phyloP scores from a whole-genome alignment of 2,888 invertebrate genomes.

The Aradus depressus region DNA sequence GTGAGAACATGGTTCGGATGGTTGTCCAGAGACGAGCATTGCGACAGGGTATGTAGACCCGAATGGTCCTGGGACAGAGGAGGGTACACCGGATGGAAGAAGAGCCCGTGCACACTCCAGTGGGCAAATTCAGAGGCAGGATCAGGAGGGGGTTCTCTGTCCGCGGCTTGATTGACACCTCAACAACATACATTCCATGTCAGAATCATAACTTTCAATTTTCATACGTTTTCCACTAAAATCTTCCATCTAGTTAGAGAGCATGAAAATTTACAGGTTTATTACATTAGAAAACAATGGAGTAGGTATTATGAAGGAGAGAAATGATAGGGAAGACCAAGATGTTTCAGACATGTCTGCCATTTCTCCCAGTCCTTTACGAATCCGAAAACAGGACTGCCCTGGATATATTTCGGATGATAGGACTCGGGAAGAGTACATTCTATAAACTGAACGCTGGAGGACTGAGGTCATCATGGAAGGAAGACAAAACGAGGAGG shows the following conservation, averaged over 20 bases:
- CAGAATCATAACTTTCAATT: too few species aligned
- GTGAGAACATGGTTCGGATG: constrained; percentile 33
- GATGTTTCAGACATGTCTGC: too few species aligned
- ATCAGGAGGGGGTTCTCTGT: constrained; percentile 2
- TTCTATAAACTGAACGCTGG: too few species aligned
- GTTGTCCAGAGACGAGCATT: constrained; percentile 34
- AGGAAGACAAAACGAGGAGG: too few species aligned
- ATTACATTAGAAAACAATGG: not conserved
- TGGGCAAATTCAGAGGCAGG: not conserved
- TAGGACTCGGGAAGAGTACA: too few species aligned
- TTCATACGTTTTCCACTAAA: too few species aligned
- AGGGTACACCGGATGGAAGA: not conserved
- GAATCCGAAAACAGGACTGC: too few species aligned
- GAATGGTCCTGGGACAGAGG: constrained; percentile 14
- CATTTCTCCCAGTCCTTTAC: too few species aligned
- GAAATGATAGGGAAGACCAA: not conserved
- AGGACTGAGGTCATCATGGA: too few species aligned
- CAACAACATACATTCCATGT: not conserved
- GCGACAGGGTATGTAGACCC: constrained; percentile 22
- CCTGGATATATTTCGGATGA: too few species aligned
- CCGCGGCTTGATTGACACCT: constrained; percentile 7
- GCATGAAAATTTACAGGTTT: too few species aligned
- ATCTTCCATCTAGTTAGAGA: too few species aligned
- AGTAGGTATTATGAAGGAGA: not conserved
- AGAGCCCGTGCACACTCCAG: not conserved